Evolutionary conservation across 2,888 invertebrate genomes (phyloP), one percentile per base, ranked within the genome.

Genomic region (Notocelia uddmanniana): DNA sequence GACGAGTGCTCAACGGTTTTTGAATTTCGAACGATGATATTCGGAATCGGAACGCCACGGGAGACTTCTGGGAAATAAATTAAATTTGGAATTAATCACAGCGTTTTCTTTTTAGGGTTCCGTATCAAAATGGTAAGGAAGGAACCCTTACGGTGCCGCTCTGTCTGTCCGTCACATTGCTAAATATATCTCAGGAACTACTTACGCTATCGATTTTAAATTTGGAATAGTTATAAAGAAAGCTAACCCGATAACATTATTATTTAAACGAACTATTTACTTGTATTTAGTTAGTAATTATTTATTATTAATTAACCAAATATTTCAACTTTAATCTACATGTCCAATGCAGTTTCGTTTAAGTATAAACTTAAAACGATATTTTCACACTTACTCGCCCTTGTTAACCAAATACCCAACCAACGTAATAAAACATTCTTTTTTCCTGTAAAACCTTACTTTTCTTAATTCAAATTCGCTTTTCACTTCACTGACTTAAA

Each of bases 1-100:
- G 71, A 76, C 73, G 76, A 88, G 88, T 78, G 75, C 79, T 76
- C 82, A 83, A 84, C 82, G 83, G 85, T 86, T 85, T 89, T 88
- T 88, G 86, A 85, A 87, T 84, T 82, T 80, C 78, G 79, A 81
- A 83, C 78, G 76, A 74, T 79, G 80, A 79, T 80, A 79, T 81
- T 72, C n/a, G 79, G 78, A 81, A 79, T 79, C 80, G 77, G 78
- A 78, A 76, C 76, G 75, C 79, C 73, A 69, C 73, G 73, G 75
- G 74, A 57, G 41, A 21, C 55, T 72, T 55, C 31, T 54, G 41
- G 64, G 31, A 63, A 48, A 55, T 50, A 50, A 58, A 64, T 69
- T 63, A 41, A 31, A 67, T 54, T 60, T 48, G 45, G 52, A 66
- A 59, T n/a, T 62, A 23, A 55, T 66, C 54, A 54, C n/a, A 13